Conservation (phyloP, 2,888 invertebrate species). For the Aspidiotus destructor region DNA sequence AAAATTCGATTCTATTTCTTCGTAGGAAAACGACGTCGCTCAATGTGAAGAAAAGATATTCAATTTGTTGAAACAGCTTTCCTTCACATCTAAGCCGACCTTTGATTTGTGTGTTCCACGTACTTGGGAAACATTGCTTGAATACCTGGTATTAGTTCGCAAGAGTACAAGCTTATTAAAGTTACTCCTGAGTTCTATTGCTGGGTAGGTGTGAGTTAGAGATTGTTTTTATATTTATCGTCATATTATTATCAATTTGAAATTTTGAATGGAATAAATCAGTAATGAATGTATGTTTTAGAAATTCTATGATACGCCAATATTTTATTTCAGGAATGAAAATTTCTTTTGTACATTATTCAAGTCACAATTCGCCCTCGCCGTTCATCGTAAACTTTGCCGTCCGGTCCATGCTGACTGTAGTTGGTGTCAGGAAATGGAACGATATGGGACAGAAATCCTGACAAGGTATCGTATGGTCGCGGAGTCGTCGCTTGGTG, state of each 20-base stretch:
- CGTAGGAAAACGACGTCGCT: neutral
- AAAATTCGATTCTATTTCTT: neutral
- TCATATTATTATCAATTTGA: neutral
- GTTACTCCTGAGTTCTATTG: slow-evolving; percentile 12
- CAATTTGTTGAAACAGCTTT: slow-evolving; percentile 21
- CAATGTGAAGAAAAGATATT: slow-evolving; percentile 19
- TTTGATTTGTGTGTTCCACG: slow-evolving; percentile 12
- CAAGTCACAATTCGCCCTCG: slow-evolving; percentile 24
- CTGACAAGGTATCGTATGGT: slow-evolving; percentile 7
- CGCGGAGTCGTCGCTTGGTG: slow-evolving; percentile 21
- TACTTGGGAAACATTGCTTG: slow-evolving; percentile 29
- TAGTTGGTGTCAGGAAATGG: slow-evolving; percentile 14
- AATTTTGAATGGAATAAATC: no score
- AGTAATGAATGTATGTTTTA: neutral
- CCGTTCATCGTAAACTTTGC: slow-evolving; percentile 23
- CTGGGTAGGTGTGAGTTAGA: slow-evolving; percentile 7
- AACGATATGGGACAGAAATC: slow-evolving; percentile 9
- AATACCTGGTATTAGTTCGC: slow-evolving; percentile 23
- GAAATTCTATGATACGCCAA: neutral
- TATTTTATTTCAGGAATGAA: slow-evolving; percentile 7
- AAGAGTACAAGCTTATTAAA: neutral
- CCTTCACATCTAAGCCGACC: slow-evolving; percentile 8
- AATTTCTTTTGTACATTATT: slow-evolving; percentile 13
- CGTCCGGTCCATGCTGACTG: slow-evolving; percentile 23
- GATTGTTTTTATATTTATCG: neutral